phyloP scores from a whole-genome alignment of 2,888 invertebrate species.

The Pseudococcus viburni region DNA sequence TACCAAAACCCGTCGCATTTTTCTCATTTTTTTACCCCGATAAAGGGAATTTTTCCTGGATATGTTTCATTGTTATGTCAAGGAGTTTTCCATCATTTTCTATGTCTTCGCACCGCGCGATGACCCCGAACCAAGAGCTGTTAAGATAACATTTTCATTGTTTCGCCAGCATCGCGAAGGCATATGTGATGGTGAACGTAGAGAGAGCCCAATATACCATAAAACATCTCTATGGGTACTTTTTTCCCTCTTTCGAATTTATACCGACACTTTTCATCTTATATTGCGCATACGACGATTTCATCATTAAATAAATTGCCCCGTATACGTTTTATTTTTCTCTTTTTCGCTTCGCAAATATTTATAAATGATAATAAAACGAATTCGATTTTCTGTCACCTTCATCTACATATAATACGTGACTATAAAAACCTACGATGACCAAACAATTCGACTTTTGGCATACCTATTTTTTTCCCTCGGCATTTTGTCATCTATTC shows the following conservation, averaged over 20 bases:
- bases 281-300: slow-evolving; percentile 6
- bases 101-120: background rate
- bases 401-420: slow-evolving; percentile 2
- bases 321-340: background rate
- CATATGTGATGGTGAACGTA: background rate
- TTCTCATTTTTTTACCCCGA: background rate
- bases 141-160: slow-evolving; percentile 37
- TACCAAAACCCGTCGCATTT: background rate
- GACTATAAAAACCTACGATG: background rate
- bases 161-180: background rate
- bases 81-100: slow-evolving; percentile 37
- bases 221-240: background rate
- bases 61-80: slow-evolving; percentile 30
- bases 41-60: background rate
- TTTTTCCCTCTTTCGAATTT: background rate
- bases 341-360: background rate
- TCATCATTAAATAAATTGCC: slow-evolving; percentile 34
- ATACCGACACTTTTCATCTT: background rate
- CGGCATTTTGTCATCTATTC: background rate
- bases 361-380: slow-evolving; percentile 8
- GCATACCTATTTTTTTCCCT: background rate
- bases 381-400: slow-evolving; percentile 26
- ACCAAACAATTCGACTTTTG: slow-evolving; percentile 10
- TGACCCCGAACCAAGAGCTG: background rate
- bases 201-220: background rate